Evolutionary conservation across 2,888 invertebrate genomes (phyloP), one percentile per base, ranked within the genome.

Genomic region (Choristoneura rosaceana): DNA sequence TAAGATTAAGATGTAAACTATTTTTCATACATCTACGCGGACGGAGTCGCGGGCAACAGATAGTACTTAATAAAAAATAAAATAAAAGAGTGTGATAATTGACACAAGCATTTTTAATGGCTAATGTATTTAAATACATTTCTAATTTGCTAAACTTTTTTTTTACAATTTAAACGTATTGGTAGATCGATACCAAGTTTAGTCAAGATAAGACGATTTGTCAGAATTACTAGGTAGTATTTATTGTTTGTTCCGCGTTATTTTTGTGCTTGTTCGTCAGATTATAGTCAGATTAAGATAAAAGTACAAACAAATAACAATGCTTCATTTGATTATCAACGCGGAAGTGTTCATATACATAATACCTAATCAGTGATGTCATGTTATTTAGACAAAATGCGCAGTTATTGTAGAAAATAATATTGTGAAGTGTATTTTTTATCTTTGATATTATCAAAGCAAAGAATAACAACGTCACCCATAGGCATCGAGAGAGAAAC

Each of bases 261-360:
- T 55, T 66, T 55, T 41, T 52, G 7, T 2, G 34, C 33, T 64
- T 15, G 10, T 25, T 52, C 10, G 34, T 38, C 12, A 33, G 33
- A 62, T 69, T 69, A 43, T 5, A 4, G 33, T n/a, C 10, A 14
- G 55, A 55, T 62, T 62, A 69, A 69, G 69, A 69, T 69, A 43
- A 61, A 15, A 25, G 25, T 38, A 61, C 61, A 61, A 61, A 69
- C 33, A 69, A 66, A 66, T 25, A 43, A 62, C 12, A 55, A 34
- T 34, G 4, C 14, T 17, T 4, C 34, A 12, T 7, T 25, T 55
- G 59, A 14, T 68, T 50, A n/a, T 34, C 2, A 68, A 69, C 68
- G 38, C 68, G 50, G 60, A 61, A 33, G 14, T 52, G 8, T 15
- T 33, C 5, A 8, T n/a, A 10, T 10, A 25, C 12, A 38, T 38